A percentile compares a stretch with the other conserved stretches of the same genome.
Conservation (phyloP, 1,140 invertebrate species). For the Sesamia nonagrioides region DNA sequence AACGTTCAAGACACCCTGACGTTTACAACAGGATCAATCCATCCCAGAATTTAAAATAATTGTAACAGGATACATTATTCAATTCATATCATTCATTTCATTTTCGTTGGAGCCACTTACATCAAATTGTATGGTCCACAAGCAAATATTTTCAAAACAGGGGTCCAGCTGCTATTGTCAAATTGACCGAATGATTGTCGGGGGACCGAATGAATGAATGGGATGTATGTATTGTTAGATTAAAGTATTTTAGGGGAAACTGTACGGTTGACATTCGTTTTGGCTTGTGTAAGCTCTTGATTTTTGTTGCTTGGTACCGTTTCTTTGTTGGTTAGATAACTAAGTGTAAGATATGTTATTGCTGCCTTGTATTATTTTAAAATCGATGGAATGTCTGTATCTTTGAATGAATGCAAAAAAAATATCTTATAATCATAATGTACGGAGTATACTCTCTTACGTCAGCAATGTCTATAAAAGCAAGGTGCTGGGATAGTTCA, state of each 20-base stretch:
- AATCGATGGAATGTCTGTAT: no score
- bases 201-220: constrained; percentile 56
- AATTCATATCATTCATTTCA: constrained; percentile 58
- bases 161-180: constrained; percentile 62
- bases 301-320: background rate
- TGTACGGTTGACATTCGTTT: background rate
- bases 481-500: no score
- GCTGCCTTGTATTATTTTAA: no score
- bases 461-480: no score
- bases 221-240: constrained; percentile 26
- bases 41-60: constrained; percentile 55
- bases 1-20: background rate
- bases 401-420: no score
- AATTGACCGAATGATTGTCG: constrained; percentile 71
- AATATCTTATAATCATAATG: no score
- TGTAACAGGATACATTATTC: constrained; percentile 62
- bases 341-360: no score
- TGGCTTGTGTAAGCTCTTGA: background rate
- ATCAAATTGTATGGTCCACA: constrained; percentile 65
- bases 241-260: constrained; percentile 39
- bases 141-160: constrained; percentile 72
- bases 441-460: no score
- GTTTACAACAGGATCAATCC: background rate
- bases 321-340: background rate
- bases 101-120: constrained; percentile 62